phyloP scores from a whole-genome alignment of 2,797 vertebrate genomes.

The Pitangus sulphuratus region DNA sequence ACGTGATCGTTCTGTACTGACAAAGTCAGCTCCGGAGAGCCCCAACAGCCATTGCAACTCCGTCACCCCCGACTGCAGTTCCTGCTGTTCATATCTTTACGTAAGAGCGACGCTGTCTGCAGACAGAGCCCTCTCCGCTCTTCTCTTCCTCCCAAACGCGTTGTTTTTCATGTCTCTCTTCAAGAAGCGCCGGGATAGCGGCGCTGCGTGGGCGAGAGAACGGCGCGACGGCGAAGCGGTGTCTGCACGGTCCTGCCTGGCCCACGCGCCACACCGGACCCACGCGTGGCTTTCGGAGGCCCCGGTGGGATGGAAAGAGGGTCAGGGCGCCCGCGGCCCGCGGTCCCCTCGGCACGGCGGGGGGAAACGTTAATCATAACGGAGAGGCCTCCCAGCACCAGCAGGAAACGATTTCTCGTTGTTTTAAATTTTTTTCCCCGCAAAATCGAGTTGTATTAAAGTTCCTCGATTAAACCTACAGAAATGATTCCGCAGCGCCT shows the following conservation, averaged over 20 bases:
- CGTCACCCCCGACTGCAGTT: neutral
- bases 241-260: neutral
- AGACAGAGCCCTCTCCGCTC: neutral
- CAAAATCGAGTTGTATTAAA: neutral
- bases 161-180: neutral
- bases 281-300: neutral
- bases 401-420: neutral
- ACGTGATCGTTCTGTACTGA: neutral
- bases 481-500: neutral
- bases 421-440: neutral
- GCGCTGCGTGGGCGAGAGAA: neutral
- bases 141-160: neutral
- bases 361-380: neutral
- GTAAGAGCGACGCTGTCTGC: neutral
- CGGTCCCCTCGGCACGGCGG: neutral
- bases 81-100: neutral
- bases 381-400: neutral
- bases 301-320: neutral
- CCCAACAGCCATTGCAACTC: neutral
- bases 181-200: neutral
- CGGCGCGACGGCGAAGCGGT: neutral
- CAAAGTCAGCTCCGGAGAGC: neutral
- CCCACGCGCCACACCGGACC: neutral
- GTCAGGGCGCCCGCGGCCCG: neutral
- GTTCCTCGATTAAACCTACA: neutral